Evolutionary conservation across 2,888 invertebrate species (phyloP).

Genomic region (Drosophila buzzatii): DNA sequence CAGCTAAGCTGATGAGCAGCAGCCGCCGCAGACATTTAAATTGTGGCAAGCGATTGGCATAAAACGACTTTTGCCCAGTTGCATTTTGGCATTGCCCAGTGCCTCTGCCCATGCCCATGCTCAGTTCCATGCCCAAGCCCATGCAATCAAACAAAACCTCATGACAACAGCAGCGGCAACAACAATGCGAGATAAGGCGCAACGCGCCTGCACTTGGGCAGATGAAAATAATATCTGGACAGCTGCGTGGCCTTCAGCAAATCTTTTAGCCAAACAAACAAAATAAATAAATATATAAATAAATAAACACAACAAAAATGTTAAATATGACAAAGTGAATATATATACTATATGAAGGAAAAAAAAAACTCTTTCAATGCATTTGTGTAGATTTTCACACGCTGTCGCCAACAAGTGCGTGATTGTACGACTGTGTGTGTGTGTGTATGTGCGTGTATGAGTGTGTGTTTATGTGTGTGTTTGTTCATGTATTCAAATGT

Average conservation of each 20-base stretch:
- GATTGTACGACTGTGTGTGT: slow-evolving; percentile 25
- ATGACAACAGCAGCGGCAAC: slow-evolving; percentile 43
- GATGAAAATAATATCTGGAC: slow-evolving; percentile 40
- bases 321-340: slow-evolving; percentile 13
- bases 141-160: slow-evolving; percentile 51
- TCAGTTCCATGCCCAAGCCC: slow-evolving; percentile 5
- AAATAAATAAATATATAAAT: slow-evolving; percentile 8
- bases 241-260: slow-evolving; percentile 37
- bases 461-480: neutral
- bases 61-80: slow-evolving; percentile 38
- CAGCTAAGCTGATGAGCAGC: slow-evolving; percentile 67
- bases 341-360: neutral
- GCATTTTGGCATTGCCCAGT: slow-evolving; percentile 35
- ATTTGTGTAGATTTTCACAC: slow-evolving; percentile 65
- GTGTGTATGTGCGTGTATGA: neutral
- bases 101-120: slow-evolving; percentile 9
- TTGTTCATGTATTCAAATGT: slow-evolving; percentile 18
- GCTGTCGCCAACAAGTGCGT: slow-evolving; percentile 62
- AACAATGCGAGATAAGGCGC: slow-evolving; percentile 32
- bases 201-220: slow-evolving; percentile 7
- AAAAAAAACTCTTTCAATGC: slow-evolving; percentile 27
- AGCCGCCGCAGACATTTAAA: slow-evolving; percentile 61
- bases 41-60: slow-evolving; percentile 44
- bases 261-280: slow-evolving; percentile 26
- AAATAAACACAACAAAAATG: slow-evolving; percentile 11